These are phyloP conservation scores for Pedicia rivosa DNA, from an alignment of 2,888 invertebrate genomes.

Conservation along the genomic window DNA sequence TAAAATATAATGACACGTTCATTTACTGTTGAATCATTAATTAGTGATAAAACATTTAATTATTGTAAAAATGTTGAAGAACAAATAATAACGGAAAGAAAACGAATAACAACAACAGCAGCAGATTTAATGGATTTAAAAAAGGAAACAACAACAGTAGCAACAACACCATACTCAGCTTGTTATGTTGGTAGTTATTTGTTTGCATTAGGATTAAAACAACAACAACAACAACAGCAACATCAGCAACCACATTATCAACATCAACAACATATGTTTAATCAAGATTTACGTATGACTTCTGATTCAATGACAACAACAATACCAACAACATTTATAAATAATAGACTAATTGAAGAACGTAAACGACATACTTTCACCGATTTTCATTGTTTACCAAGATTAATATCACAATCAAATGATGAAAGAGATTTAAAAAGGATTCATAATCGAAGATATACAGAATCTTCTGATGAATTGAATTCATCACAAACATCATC, in stretches of 20 bases:
- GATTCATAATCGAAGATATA: neutral
- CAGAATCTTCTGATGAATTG: no score
- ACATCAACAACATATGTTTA: conserved; percentile 13
- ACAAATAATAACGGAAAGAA: conserved; percentile 26
- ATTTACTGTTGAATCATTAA: conserved; percentile 65
- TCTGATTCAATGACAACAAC: conserved; percentile 14
- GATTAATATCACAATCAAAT: neutral
- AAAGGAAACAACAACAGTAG: conserved; percentile 26
- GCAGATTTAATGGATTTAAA: conserved; percentile 30
- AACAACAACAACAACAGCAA: conserved; percentile 34
- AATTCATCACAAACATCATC: no score
- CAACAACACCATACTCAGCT: conserved; percentile 47
- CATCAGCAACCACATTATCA: conserved; percentile 17
- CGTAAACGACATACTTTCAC: conserved; percentile 10
- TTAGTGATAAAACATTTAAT: conserved; percentile 39
- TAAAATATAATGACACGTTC: conserved; percentile 54
- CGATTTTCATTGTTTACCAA: conserved; percentile 6
- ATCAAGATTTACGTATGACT: no score
- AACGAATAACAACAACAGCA: conserved; percentile 31
- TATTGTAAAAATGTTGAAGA: neutral
- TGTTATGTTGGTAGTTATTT: conserved; percentile 47
- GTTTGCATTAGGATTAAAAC: conserved; percentile 45
- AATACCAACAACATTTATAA: conserved; percentile 15
- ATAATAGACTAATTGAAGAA: no score
- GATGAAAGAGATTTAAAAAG: neutral